A percentile compares a stretch with the other conserved stretches of the same genome.
Conservation (phyloP, 2,113 vertebrate species). For the Emydura subglobosa region DNA sequence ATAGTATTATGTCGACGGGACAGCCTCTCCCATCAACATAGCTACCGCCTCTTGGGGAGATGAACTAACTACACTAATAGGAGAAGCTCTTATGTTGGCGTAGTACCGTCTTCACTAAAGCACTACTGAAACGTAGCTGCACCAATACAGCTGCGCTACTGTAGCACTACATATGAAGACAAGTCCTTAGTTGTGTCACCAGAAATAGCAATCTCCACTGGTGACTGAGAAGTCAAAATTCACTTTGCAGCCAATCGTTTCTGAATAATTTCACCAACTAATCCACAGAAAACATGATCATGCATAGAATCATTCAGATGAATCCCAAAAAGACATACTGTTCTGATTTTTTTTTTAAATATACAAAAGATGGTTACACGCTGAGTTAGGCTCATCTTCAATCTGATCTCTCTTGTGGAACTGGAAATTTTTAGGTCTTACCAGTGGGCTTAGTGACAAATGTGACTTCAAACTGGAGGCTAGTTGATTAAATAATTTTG, state of each 20-base stretch:
- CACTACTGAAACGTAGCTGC: too few relatives aligned
- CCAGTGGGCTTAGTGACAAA: not conserved
- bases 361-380: constrained; percentile 5
- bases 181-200: too few relatives aligned
- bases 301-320: not conserved
- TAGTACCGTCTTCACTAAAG: too few relatives aligned
- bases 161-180: too few relatives aligned
- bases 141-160: too few relatives aligned
- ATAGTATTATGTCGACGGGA: too few relatives aligned
- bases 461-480: not conserved
- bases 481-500: not conserved
- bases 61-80: too few relatives aligned
- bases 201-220: not conserved
- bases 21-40: too few relatives aligned
- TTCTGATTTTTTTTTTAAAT: not conserved
- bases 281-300: not conserved
- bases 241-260: constrained; percentile 37
- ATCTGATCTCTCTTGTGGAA: not conserved
- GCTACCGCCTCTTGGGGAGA: too few relatives aligned
- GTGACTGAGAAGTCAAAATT: not conserved
- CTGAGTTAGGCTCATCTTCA: not conserved
- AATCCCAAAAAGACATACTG: not conserved
- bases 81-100: too few relatives aligned
- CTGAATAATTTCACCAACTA: constrained; percentile 43
- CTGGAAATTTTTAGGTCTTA: constrained; percentile 1